Evolutionary conservation across 1,140 invertebrate species (phyloP).

Genomic region (Scaptomyza montana): DNA sequence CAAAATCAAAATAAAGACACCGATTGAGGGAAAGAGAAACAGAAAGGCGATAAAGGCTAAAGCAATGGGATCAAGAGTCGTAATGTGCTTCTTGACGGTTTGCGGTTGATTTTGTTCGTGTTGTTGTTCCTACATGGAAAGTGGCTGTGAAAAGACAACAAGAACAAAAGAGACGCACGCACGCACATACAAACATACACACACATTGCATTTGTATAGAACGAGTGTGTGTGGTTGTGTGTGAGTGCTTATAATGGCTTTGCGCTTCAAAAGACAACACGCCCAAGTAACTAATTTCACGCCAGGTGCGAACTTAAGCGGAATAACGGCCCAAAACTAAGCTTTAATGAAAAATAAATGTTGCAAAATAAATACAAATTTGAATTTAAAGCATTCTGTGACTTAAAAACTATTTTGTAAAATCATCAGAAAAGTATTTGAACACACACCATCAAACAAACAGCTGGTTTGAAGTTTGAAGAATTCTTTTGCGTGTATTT

Average conservation of each 20-base stretch:
- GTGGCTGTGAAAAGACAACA: conserved; percentile 49
- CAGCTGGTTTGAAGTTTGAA: too few relatives aligned
- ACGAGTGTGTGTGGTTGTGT: conserved; percentile 27
- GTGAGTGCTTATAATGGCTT: conserved; percentile 48
- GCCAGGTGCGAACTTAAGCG: conserved; percentile 21
- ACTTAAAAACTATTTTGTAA: too few relatives aligned
- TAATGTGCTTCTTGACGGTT: conserved; percentile 34
- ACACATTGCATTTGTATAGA: not conserved
- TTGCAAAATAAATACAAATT: not conserved
- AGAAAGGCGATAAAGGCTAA: not conserved
- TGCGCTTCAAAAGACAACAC: conserved; percentile 73
- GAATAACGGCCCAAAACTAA: not conserved
- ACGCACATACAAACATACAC: not conserved
- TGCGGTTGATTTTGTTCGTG: conserved; percentile 10
- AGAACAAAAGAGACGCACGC: conserved; percentile 57
- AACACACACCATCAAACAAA: too few relatives aligned
- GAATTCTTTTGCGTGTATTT: too few relatives aligned
- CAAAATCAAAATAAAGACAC: conserved; percentile 53
- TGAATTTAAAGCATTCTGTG: not conserved
- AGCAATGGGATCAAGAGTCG: conserved; percentile 14
- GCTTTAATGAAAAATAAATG: not conserved
- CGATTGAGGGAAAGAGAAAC: too few relatives aligned
- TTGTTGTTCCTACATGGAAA: conserved; percentile 6
- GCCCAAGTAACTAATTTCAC: conserved; percentile 50
- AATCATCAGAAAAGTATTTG: too few relatives aligned